Conservation (phyloP, 2,888 invertebrate genomes). For the Dioctria rufipes region DNA sequence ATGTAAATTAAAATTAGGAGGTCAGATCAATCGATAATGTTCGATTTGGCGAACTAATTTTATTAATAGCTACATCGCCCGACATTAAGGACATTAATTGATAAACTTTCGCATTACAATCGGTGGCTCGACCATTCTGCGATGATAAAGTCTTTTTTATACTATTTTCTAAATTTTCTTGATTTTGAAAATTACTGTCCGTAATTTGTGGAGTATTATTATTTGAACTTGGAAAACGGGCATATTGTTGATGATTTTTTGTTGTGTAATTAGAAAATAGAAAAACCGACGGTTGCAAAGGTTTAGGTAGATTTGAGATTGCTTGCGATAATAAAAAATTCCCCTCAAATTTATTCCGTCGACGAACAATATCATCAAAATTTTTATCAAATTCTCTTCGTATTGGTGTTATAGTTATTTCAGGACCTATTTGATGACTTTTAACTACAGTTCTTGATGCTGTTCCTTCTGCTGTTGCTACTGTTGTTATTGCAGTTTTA, state of each 20-base stretch:
- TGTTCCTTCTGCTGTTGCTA: neutral
- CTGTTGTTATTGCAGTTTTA: neutral
- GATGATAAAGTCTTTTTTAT: slow-evolving; percentile 51
- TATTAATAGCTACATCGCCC: slow-evolving; percentile 54
- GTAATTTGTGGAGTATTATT: slow-evolving; percentile 39
- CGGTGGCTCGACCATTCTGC: slow-evolving; percentile 60
- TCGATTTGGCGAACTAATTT: slow-evolving; percentile 64
- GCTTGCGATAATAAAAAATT: slow-evolving; percentile 61
- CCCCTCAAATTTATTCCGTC: slow-evolving; percentile 59
- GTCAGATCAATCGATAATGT: slow-evolving; percentile 70
- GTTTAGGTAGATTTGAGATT: slow-evolving; percentile 63
- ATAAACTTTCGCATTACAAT: slow-evolving; percentile 57
- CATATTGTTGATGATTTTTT: slow-evolving; percentile 57
- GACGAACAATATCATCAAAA: slow-evolving; percentile 45
- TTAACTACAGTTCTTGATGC: neutral
- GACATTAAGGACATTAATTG: slow-evolving; percentile 46
- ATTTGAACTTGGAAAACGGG: slow-evolving; percentile 28
- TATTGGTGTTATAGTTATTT: slow-evolving; percentile 55
- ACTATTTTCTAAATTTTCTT: slow-evolving; percentile 64
- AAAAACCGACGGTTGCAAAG: slow-evolving; percentile 68
- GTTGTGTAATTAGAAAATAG: slow-evolving; percentile 69
- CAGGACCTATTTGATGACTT: slow-evolving; percentile 30
- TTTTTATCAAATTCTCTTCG: slow-evolving; percentile 38
- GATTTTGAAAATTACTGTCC: slow-evolving; percentile 62
- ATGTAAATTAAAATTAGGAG: slow-evolving; percentile 62